Percentiles rank a stretch among this genome's conserved stretches.
Conservation (phyloP, 1,140 invertebrate species). For the Drosophila sulfurigaster region DNA sequence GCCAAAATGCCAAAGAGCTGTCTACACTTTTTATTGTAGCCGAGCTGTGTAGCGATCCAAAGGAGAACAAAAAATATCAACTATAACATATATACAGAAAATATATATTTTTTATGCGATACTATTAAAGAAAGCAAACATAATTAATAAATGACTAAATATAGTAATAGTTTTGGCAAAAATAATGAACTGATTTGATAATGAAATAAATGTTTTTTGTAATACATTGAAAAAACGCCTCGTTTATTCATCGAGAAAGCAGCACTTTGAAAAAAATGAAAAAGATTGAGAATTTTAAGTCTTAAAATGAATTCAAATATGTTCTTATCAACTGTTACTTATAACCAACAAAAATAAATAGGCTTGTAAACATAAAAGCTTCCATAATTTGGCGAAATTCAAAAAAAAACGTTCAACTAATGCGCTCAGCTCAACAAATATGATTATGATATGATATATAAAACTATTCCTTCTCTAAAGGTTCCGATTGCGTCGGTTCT, state of each 20-base stretch:
- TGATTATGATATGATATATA: not conserved
- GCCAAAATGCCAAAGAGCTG: conserved; percentile 36
- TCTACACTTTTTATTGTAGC: not conserved
- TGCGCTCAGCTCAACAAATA: not conserved
- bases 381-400: conserved; percentile 15
- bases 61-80: conserved; percentile 39
- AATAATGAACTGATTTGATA: conserved; percentile 70
- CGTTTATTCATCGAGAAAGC: conserved; percentile 1
- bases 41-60: conserved; percentile 1
- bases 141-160: conserved; percentile 20
- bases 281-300: not conserved
- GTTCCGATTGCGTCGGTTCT: not conserved
- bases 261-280: not conserved
- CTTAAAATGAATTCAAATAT: not conserved
- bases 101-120: conserved; percentile 47
- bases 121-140: conserved; percentile 10
- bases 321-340: conserved; percentile 16
- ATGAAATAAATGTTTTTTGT: conserved; percentile 52
- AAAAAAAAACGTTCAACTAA: conserved; percentile 14
- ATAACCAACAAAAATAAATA: conserved; percentile 49
- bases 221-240: conserved; percentile 26
- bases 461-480: conserved; percentile 1
- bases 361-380: conserved; percentile 21
- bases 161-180: conserved; percentile 27
- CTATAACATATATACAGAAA: conserved; percentile 22